These are phyloP conservation scores for Macrosteles quadrilineatus DNA, from an alignment of 1,140 invertebrate genomes.

Conservation along the genomic window DNA sequence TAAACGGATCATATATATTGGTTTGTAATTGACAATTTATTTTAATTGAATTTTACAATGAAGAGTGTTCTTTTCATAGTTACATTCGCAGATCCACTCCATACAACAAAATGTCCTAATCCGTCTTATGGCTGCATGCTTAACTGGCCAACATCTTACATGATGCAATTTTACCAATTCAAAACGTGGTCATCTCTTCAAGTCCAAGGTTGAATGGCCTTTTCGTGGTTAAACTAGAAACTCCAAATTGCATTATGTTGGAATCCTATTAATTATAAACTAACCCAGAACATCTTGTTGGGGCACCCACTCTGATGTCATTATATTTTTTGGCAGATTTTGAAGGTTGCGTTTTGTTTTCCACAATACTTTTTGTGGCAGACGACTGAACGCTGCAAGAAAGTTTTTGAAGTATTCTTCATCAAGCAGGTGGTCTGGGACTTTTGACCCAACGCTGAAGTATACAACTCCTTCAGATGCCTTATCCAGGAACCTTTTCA, in stretches of 20 bases:
- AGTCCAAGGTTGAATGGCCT: too few species aligned
- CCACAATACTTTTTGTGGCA: not conserved
- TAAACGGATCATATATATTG: too few species aligned
- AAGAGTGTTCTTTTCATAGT: too few species aligned
- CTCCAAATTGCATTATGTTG: not conserved
- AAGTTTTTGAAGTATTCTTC: conserved; percentile 36
- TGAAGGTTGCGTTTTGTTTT: conserved; percentile 54
- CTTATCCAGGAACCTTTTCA: conserved; percentile 24
- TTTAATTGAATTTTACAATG: too few species aligned
- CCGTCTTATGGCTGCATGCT: too few species aligned
- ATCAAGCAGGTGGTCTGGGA: conserved; percentile 36
- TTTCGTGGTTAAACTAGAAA: too few species aligned
- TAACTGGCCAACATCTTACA: too few species aligned
- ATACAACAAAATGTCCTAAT: too few species aligned
- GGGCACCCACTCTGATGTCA: conserved; percentile 57
- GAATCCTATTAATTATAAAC: conserved; percentile 33
- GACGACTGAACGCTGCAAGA: conserved; percentile 40
- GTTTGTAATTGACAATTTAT: too few species aligned
- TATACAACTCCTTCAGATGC: conserved; percentile 46
- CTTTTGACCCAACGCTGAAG: conserved; percentile 45
- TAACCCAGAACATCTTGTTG: conserved; percentile 63
- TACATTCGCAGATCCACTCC: too few species aligned
- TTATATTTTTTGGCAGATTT: conserved; percentile 44
- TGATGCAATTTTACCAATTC: too few species aligned
- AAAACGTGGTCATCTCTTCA: too few species aligned